These are phyloP conservation scores for Oopsacas minuta DNA, from an alignment of 37 sponge, comb jelly and placozoan species.

Conservation along the genomic window DNA sequence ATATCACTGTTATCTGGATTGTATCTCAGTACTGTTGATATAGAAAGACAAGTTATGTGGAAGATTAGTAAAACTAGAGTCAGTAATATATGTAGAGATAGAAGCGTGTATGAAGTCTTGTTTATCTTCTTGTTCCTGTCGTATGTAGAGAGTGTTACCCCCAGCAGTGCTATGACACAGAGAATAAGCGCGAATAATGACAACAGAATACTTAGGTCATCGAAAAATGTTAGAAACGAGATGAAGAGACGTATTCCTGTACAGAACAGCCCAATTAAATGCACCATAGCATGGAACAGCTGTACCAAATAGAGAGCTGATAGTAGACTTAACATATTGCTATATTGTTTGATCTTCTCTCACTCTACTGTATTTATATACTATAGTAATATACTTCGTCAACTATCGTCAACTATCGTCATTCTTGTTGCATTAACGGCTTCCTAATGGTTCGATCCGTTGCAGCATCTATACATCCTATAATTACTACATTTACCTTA, in stretches of 20 bases:
- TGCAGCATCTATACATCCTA: too few relatives aligned
- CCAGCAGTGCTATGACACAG: not conserved
- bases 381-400: too few relatives aligned
- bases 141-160: slow-evolving; percentile 14
- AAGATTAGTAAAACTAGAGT: not conserved
- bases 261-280: not conserved
- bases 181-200: not conserved
- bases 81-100: not conserved
- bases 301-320: not conserved
- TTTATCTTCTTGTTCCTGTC: not conserved
- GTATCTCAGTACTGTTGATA: slow-evolving; percentile 1
- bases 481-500: not conserved
- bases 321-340: not conserved
- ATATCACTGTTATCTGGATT: not conserved
- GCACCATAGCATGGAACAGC: not conserved
- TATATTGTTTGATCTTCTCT: not conserved
- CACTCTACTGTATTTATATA: not conserved
- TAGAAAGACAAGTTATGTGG: not conserved
- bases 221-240: not conserved
- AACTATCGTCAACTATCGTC: not conserved
- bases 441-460: not conserved
- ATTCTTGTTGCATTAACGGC: not conserved
- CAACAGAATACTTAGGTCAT: not conserved
- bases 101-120: not conserved
- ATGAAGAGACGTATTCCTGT: slow-evolving; percentile 15